These are phyloP conservation scores for Neodiprion virginianus DNA, from an alignment of 1,140 invertebrate species.

Conservation along the genomic window DNA sequence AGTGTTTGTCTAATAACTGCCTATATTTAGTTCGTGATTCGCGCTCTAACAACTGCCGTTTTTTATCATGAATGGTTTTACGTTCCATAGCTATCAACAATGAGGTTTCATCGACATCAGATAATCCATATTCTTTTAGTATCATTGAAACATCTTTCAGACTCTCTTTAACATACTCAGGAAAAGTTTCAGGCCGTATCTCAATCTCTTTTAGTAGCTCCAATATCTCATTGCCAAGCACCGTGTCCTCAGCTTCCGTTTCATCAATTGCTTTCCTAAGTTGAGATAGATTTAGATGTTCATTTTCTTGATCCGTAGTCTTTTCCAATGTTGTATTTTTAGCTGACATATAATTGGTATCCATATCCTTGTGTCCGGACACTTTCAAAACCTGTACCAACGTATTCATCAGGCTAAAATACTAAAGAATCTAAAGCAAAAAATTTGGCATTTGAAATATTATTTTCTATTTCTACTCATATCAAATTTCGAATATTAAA, in stretches of 20 bases:
- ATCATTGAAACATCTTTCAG: slow-evolving; percentile 38
- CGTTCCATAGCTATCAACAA: slow-evolving; percentile 38
- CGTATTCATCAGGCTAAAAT: too few relatives aligned
- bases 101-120: slow-evolving; percentile 37
- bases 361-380: too few relatives aligned
- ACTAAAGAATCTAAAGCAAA: too few relatives aligned
- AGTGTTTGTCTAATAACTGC: slow-evolving; percentile 38
- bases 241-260: slow-evolving; percentile 42
- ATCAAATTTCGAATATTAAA: too few relatives aligned
- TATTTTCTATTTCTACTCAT: too few relatives aligned
- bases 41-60: slow-evolving; percentile 39
- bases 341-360: too few relatives aligned
- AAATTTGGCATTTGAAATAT: too few relatives aligned
- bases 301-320: too few relatives aligned
- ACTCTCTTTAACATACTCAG: slow-evolving; percentile 41
- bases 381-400: too few relatives aligned
- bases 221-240: slow-evolving; percentile 38
- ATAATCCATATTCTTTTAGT: slow-evolving; percentile 40
- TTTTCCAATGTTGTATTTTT: too few relatives aligned
- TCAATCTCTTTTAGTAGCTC: slow-evolving; percentile 35
- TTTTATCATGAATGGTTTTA: slow-evolving; percentile 38
- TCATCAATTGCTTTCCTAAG: slow-evolving; percentile 42
- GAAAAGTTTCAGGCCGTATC: slow-evolving; percentile 38
- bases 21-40: slow-evolving; percentile 41
- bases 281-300: background rate